Percentiles rank a stretch among this genome's conserved stretches.
phyloP scores from a whole-genome alignment of 2,113 vertebrate species.

The Chlamydotis undulata region DNA sequence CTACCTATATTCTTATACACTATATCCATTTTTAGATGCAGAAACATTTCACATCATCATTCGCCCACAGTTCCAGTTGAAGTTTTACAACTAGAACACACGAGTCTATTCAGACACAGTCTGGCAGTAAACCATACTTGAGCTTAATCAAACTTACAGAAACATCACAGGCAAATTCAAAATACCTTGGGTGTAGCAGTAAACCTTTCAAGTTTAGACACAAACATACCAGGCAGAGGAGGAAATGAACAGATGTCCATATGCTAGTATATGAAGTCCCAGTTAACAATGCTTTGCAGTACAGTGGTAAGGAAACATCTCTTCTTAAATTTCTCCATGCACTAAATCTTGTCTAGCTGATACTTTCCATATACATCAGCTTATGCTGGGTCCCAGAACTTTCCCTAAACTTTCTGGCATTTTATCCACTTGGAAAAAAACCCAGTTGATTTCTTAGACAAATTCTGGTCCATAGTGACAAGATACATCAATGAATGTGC shows the following conservation, averaged over 20 bases:
- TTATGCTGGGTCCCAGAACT: not conserved
- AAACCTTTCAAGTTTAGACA: not conserved
- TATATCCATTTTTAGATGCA: not conserved
- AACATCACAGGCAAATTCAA: not conserved
- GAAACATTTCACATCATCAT: not conserved
- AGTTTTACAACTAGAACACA: not conserved
- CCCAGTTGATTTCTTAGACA: not conserved
- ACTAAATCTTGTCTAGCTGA: not conserved
- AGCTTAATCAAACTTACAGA: not conserved
- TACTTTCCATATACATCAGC: not conserved
- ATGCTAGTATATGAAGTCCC: not conserved
- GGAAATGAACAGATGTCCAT: not conserved
- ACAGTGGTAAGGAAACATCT: not conserved
- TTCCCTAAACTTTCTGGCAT: not conserved
- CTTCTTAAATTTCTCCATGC: not conserved
- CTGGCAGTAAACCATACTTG: not conserved
- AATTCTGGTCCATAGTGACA: not conserved
- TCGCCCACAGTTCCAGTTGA: not conserved
- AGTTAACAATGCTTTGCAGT: not conserved
- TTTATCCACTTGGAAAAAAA: not conserved
- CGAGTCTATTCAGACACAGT: not conserved
- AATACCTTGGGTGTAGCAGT: not conserved
- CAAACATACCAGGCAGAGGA: not conserved
- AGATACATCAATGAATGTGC: fast-evolving
- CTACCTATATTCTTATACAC: not conserved